These are phyloP conservation scores for Scalopus aquaticus DNA, from an alignment of 2,113 vertebrate species.

Conservation along the genomic window DNA sequence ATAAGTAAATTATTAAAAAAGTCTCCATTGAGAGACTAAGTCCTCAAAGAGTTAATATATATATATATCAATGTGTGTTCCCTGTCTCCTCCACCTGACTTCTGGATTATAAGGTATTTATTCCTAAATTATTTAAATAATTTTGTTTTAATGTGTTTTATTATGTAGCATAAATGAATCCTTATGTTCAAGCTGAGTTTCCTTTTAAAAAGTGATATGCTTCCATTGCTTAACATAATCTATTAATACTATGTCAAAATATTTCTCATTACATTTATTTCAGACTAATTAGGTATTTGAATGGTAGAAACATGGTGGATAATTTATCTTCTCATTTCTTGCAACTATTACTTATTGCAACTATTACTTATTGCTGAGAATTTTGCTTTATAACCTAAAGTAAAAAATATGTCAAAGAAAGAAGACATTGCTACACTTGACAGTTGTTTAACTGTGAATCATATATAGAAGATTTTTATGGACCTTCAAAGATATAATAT, in stretches of 20 bases:
- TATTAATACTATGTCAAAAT: background rate
- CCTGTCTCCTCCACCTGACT: background rate
- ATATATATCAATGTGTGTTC: background rate
- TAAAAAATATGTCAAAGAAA: conserved; percentile 53
- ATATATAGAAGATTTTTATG: conserved; percentile 65
- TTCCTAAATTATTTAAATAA: background rate
- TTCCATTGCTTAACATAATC: background rate
- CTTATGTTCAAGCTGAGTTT: background rate
- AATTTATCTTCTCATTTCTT: background rate
- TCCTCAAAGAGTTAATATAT: no score
- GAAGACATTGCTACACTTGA: conserved; percentile 67
- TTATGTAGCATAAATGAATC: background rate
- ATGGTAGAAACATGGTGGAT: background rate
- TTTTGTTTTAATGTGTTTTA: background rate
- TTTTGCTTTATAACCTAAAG: background rate
- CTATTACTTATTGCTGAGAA: background rate
- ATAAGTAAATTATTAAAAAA: no score
- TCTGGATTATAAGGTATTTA: background rate
- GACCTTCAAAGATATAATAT: conserved; percentile 71
- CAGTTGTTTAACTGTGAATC: conserved; percentile 70
- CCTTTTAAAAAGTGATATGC: background rate
- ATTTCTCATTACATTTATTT: background rate
- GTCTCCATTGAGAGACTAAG: no score
- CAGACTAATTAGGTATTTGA: background rate
- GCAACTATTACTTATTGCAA: background rate